phyloP scores from a whole-genome alignment of 1,140 invertebrate species.

The Helicorthomorpha holstii region DNA sequence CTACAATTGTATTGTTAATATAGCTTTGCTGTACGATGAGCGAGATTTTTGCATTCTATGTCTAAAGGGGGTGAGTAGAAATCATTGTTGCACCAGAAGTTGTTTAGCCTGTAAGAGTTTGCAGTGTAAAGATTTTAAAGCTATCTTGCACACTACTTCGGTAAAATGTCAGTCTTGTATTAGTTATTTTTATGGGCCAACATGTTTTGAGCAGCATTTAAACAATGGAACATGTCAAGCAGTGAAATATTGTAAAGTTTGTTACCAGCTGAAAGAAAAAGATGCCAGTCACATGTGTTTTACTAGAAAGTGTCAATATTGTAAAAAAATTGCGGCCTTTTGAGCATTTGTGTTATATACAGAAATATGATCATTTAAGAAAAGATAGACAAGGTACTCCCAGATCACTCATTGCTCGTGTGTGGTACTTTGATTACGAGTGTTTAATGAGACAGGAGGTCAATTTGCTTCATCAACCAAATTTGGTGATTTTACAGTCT shows the following conservation, averaged over 20 bases:
- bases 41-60: too few species aligned
- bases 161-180: not conserved
- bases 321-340: slow-evolving; percentile 1
- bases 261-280: not conserved
- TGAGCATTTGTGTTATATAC: slow-evolving; percentile 2
- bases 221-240: not conserved
- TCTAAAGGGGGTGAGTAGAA: not conserved
- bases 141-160: not conserved
- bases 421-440: slow-evolving; percentile 3
- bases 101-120: not conserved
- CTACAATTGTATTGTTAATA: too few species aligned
- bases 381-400: not conserved
- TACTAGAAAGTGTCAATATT: not conserved
- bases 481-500: not conserved
- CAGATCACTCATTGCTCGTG: not conserved
- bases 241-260: not conserved
- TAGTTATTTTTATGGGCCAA: not conserved
- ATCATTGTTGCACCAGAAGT: not conserved
- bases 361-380: not conserved
- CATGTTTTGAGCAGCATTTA: not conserved
- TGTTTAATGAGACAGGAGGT: not conserved
- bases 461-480: not conserved
- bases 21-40: too few species aligned
- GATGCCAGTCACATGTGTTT: slow-evolving; percentile 11
- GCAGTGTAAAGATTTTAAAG: not conserved